phyloP scores from a whole-genome alignment of 2,888 invertebrate species.

The Oxytorus armatus region DNA sequence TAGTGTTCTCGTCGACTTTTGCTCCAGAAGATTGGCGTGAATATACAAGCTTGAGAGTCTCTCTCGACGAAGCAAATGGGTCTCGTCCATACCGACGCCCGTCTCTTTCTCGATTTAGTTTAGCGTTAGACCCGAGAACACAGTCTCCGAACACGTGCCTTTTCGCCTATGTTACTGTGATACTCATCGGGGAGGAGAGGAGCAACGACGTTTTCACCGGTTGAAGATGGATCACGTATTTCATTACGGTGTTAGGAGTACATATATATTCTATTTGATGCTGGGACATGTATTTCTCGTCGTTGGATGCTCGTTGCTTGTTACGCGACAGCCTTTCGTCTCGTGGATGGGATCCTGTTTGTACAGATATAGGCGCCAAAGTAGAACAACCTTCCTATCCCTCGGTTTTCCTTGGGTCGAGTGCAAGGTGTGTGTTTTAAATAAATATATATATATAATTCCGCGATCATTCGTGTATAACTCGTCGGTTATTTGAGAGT shows the following conservation, averaged over 20 bases:
- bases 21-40: conserved; percentile 29
- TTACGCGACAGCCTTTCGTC: conserved; percentile 63
- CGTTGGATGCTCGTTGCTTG: conserved; percentile 61
- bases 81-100: conserved; percentile 12
- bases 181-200: conserved; percentile 33
- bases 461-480: conserved; percentile 45
- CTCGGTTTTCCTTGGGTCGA: conserved; percentile 42
- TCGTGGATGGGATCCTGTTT: conserved; percentile 64
- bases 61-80: background rate
- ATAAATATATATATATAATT: conserved; percentile 10
- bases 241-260: conserved; percentile 73
- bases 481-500: conserved; percentile 50
- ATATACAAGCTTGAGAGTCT: conserved; percentile 14
- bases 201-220: conserved; percentile 73
- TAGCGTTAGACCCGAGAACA: conserved; percentile 48
- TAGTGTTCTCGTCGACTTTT: conserved; percentile 25
- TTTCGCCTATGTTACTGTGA: conserved; percentile 21
- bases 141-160: conserved; percentile 50
- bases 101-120: conserved; percentile 36
- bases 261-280: conserved; percentile 9
- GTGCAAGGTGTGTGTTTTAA: conserved; percentile 21
- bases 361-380: conserved; percentile 63
- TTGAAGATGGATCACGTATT: conserved; percentile 81
- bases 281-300: conserved; percentile 60
- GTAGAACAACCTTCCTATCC: conserved; percentile 67